Conservation (phyloP, 2,797 vertebrate genomes). For the Crenichthys baileyi region DNA sequence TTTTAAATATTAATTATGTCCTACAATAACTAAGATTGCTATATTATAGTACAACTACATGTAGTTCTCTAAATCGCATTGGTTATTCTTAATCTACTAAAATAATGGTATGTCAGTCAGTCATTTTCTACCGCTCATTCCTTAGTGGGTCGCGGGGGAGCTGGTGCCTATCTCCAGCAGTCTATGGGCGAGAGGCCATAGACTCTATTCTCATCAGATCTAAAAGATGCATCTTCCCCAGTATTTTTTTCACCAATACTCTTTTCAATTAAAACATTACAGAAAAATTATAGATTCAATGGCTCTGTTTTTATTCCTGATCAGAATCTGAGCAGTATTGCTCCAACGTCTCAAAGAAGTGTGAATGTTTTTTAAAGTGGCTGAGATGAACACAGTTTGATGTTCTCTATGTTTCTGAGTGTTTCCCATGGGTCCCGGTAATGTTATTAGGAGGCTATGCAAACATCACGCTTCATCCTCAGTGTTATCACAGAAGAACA, state of each 20-base stretch:
- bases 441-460: conserved; percentile 10
- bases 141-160: too few species aligned
- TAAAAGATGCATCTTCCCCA: not conserved
- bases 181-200: too few species aligned
- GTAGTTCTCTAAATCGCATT: not conserved
- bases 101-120: not conserved
- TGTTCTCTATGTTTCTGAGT: not conserved
- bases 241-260: not conserved
- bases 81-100: not conserved
- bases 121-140: too few species aligned
- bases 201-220: not conserved
- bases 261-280: not conserved
- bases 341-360: not conserved
- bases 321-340: not conserved
- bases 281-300: not conserved
- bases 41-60: not conserved
- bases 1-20: not conserved
- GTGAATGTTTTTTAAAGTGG: not conserved
- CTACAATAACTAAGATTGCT: not conserved
- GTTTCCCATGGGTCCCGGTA: not conserved
- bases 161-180: too few species aligned
- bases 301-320: not conserved
- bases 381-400: not conserved
- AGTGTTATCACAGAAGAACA: not conserved
- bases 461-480: conserved; percentile 3